phyloP scores from a whole-genome alignment of 2,888 invertebrate species.

The Adineta ricciae region DNA sequence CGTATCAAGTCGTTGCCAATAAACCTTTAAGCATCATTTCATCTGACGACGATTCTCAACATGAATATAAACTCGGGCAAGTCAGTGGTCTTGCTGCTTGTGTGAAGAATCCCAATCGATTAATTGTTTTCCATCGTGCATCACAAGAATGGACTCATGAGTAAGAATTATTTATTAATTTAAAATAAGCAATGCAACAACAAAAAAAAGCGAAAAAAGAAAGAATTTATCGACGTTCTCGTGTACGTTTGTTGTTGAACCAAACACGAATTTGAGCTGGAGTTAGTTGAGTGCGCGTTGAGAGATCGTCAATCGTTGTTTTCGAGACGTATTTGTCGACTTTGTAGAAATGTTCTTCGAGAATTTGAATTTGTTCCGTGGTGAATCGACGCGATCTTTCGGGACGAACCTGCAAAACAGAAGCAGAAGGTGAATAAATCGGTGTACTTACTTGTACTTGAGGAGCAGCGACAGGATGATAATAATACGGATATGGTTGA shows the following conservation, averaged over 20 bases:
- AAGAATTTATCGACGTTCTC: not conserved
- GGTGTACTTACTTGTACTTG: not conserved
- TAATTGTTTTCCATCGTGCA: not conserved
- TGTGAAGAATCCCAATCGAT: conserved; percentile 13
- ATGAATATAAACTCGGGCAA: not conserved
- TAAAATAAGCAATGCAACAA: not conserved
- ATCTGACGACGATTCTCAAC: not conserved
- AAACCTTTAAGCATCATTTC: not conserved
- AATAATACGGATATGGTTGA: not conserved
- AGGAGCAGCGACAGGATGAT: not conserved
- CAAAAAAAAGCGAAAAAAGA: not conserved
- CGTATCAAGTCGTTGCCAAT: not conserved
- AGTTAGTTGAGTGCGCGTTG: not conserved
- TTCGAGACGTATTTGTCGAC: not conserved
- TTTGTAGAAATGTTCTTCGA: not conserved
- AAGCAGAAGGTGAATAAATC: not conserved
- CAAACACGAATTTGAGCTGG: not conserved
- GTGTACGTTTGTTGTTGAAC: not conserved
- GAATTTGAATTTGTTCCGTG: not conserved
- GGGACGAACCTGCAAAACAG: not conserved
- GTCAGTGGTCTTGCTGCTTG: not conserved
- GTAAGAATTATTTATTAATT: not conserved
- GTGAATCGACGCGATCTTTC: not conserved
- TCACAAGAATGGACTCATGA: not conserved
- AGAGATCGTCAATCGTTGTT: not conserved